These are phyloP conservation scores for Herminia tarsipennalis DNA, from an alignment of 2,888 invertebrate genomes.

Conservation along the genomic window DNA sequence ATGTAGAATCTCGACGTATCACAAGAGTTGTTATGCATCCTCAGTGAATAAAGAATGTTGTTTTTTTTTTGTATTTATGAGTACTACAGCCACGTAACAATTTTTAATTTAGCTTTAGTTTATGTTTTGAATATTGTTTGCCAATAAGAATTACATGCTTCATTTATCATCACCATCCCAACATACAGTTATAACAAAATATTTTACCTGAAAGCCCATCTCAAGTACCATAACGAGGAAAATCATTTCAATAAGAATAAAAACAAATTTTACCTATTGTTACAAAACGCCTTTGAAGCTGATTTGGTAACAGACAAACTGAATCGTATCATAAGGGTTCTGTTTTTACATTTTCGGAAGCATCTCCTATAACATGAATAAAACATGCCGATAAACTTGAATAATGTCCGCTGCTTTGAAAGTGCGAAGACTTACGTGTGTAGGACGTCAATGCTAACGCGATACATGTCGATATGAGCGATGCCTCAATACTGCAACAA, in stretches of 20 bases:
- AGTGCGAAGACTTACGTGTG: conserved; percentile 36
- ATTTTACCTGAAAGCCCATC: too few relatives aligned
- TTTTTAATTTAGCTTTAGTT: too few relatives aligned
- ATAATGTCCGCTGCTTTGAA: conserved; percentile 35
- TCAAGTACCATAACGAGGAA: background rate
- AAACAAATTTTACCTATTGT: background rate
- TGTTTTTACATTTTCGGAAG: conserved; percentile 25
- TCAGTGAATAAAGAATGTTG: too few relatives aligned
- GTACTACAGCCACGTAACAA: too few relatives aligned
- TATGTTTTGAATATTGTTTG: too few relatives aligned
- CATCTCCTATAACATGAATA: conserved; percentile 29
- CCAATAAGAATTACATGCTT: too few relatives aligned
- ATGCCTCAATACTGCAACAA: conserved; percentile 74
- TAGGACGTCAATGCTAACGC: conserved; percentile 64
- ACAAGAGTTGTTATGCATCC: too few relatives aligned
- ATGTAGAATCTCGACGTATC: too few relatives aligned
- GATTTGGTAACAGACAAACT: conserved; percentile 17
- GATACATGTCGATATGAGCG: conserved; percentile 69
- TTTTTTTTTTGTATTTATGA: too few relatives aligned
- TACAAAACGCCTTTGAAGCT: conserved; percentile 12
- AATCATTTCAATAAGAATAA: background rate
- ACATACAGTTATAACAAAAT: too few relatives aligned
- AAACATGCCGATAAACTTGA: conserved; percentile 41
- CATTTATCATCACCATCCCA: too few relatives aligned
- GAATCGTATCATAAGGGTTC: conserved; percentile 15